Percentiles rank a stretch among this genome's conserved stretches.
These are phyloP conservation scores for Mesorhabditis sp. DNA, from an alignment of 2,888 invertebrate species.

Conservation along the genomic window DNA sequence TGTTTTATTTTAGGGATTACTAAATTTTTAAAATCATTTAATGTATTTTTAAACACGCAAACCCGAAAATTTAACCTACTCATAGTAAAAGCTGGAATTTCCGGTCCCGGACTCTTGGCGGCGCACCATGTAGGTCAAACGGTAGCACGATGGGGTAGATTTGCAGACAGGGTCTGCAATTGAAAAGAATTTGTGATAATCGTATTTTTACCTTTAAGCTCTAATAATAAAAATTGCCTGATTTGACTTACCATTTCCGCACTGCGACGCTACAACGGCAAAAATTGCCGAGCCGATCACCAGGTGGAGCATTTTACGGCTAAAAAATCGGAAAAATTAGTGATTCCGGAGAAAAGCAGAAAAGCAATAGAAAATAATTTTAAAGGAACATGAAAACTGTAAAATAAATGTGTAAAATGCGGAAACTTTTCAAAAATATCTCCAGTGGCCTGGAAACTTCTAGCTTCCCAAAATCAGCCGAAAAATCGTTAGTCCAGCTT, in stretches of 20 bases:
- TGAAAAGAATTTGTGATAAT: neutral
- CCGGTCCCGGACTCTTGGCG: neutral
- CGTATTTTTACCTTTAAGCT: neutral
- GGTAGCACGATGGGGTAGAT: neutral
- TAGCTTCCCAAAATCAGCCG: no score
- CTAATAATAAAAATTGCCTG: neutral
- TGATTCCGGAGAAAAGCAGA: neutral
- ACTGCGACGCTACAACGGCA: neutral
- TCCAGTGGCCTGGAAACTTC: no score
- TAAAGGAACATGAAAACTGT: no score
- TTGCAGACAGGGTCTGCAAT: neutral
- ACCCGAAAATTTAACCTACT: neutral
- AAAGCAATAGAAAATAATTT: neutral
- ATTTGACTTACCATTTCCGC: slow-evolving; percentile 4
- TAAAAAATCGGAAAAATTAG: neutral
- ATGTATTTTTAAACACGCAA: neutral
- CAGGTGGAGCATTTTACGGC: neutral
- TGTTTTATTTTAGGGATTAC: neutral
- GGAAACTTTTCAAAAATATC: no score
- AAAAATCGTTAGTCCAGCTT: no score
- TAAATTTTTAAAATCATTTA: neutral
- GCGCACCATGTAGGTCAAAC: neutral
- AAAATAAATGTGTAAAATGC: no score
- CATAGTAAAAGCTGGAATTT: slow-evolving; percentile 1
- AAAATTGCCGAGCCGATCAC: neutral